Evolutionary conservation across 2,888 invertebrate genomes (phyloP).

Genomic region (Morpho achilles): DNA sequence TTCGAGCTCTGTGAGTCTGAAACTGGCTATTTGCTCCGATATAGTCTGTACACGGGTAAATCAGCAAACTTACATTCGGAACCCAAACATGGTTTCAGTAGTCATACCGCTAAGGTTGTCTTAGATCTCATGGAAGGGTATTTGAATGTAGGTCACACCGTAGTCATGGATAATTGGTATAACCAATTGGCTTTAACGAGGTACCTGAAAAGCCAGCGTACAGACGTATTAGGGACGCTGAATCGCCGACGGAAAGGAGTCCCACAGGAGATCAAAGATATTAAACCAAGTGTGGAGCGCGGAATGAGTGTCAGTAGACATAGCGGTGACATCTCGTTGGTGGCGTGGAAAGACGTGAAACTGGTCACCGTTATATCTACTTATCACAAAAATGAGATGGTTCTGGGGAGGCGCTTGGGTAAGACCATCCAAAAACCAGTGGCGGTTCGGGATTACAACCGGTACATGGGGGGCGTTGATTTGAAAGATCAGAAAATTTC

Average conservation of each 20-base stretch:
- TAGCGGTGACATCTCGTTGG: not conserved
- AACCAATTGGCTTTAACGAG: conserved; percentile 12
- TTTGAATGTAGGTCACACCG: not conserved
- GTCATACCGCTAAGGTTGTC: conserved; percentile 28
- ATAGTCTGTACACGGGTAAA: conserved; percentile 10
- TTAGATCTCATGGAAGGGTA: conserved; percentile 20
- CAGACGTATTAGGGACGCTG: conserved; percentile 3
- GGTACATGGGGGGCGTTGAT: not conserved
- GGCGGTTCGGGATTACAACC: not conserved
- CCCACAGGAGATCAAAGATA: not conserved
- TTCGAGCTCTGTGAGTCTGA: conserved; percentile 4
- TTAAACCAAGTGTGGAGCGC: not conserved
- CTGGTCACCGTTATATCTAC: too few relatives aligned
- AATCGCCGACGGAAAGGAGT: not conserved
- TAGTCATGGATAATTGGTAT: conserved; percentile 25
- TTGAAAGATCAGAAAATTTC: too few relatives aligned
- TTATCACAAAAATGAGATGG: not conserved
- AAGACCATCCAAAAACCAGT: not conserved
- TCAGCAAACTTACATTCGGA: conserved; percentile 8
- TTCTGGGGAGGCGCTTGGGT: not conserved
- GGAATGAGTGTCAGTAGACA: not conserved
- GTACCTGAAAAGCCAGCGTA: conserved; percentile 1
- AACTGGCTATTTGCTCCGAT: conserved; percentile 15
- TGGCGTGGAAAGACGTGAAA: too few relatives aligned
- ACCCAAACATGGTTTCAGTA: conserved; percentile 23